phyloP scores from a whole-genome alignment of 2,888 invertebrate genomes.

The Sicus ferrugineus region DNA sequence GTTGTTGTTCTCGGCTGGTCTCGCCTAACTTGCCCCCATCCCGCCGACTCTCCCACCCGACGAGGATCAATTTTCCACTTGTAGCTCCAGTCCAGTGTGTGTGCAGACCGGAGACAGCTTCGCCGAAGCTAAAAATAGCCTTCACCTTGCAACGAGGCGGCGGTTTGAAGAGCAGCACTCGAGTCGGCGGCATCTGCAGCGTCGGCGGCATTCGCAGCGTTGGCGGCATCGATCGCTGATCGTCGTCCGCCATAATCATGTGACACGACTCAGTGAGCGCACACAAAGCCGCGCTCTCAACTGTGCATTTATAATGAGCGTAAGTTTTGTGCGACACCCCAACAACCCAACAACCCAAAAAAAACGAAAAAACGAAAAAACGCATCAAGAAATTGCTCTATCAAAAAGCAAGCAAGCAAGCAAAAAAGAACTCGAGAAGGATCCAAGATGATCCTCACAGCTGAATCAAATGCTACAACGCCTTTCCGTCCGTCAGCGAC shows the following conservation, averaged over 20 bases:
- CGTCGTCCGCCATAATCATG: conserved; percentile 25
- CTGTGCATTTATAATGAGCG: conserved; percentile 15
- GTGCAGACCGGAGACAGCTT: conserved; percentile 5
- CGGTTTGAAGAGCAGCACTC: conserved; percentile 7
- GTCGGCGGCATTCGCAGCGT: background rate
- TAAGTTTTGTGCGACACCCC: background rate
- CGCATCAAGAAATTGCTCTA: too few species aligned
- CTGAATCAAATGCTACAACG: background rate
- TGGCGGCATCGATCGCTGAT: too few species aligned
- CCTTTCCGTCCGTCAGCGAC: background rate
- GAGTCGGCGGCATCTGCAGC: background rate
- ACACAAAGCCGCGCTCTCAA: conserved; percentile 30
- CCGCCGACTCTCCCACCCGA: background rate
- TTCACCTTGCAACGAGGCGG: conserved; percentile 36
- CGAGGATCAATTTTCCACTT: background rate
- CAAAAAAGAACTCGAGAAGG: background rate
- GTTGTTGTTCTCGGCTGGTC: background rate
- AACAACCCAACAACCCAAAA: background rate
- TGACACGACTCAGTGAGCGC: conserved; percentile 35
- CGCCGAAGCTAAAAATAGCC: conserved; percentile 36
- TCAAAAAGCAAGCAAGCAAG: background rate
- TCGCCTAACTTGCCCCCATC: background rate
- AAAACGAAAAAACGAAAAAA: background rate
- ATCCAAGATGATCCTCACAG: background rate
- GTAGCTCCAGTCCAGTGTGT: background rate